Percentiles rank a stretch among this genome's conserved stretches.
These are phyloP conservation scores for Sebastes hubbsi DNA, from an alignment of 2,797 vertebrate species.

Conservation along the genomic window DNA sequence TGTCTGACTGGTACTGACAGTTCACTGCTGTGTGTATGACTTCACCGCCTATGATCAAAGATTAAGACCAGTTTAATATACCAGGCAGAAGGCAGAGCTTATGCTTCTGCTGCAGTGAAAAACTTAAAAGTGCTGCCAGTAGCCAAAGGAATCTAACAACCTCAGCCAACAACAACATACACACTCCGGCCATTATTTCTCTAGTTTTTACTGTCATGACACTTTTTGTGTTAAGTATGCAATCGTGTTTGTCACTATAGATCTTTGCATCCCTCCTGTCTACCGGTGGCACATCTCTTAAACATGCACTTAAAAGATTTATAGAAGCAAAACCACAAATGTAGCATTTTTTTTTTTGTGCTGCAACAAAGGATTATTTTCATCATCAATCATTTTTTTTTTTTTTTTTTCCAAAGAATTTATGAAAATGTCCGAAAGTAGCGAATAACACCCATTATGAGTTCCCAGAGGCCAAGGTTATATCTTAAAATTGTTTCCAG, in stretches of 20 bases:
- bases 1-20: neutral
- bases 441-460: neutral
- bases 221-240: neutral
- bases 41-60: neutral
- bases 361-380: neutral
- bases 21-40: neutral
- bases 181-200: neutral
- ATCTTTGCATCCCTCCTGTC: neutral
- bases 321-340: neutral
- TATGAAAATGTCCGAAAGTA: neutral
- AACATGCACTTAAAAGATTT: neutral
- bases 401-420: neutral
- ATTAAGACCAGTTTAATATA: conserved; percentile 14
- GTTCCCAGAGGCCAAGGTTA: neutral
- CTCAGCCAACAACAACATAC: neutral
- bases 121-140: neutral
- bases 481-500: neutral
- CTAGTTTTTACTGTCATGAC: neutral
- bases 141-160: conserved; percentile 1
- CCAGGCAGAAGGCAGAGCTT: conserved; percentile 1
- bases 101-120: neutral
- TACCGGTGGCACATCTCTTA: neutral
- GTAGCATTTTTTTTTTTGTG: neutral
- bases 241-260: neutral
- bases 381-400: neutral